phyloP scores from a whole-genome alignment of 2,113 vertebrate species.

The Orthonyx spaldingii region DNA sequence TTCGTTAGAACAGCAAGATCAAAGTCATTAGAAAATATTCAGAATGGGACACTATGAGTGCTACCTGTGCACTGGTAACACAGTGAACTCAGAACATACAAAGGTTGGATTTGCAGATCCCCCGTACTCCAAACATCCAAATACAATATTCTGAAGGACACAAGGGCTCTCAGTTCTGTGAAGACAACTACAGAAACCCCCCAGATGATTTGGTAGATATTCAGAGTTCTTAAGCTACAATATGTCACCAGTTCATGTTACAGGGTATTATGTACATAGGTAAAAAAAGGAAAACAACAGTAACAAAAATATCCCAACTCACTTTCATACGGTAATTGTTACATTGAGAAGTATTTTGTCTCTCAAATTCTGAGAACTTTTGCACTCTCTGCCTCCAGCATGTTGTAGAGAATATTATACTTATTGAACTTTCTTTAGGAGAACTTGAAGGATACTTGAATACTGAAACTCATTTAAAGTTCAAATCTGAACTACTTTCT shows the following conservation, averaged over 20 bases:
- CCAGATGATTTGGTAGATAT: neutral
- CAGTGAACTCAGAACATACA: neutral
- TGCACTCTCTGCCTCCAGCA: neutral
- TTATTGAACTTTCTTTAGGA: neutral
- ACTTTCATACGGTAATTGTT: neutral
- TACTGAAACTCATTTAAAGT: neutral
- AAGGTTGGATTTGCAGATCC: neutral
- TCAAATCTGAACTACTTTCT: neutral
- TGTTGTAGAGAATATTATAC: neutral
- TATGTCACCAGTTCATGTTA: neutral
- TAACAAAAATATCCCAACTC: neutral
- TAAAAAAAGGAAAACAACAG: neutral
- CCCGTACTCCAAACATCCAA: neutral
- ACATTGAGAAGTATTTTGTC: neutral
- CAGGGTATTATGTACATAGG: neutral
- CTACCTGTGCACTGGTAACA: neutral
- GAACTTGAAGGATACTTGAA: neutral
- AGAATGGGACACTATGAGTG: neutral
- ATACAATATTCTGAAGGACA: neutral
- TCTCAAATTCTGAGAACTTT: neutral
- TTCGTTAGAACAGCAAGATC: neutral
- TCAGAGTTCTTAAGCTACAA: neutral
- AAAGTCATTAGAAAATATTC: neutral
- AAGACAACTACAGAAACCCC: neutral
- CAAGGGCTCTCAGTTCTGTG: neutral